Base-by-base conservation (phyloP, 2,113 vertebrate species). In the Tiliqua scincoides region DNA sequence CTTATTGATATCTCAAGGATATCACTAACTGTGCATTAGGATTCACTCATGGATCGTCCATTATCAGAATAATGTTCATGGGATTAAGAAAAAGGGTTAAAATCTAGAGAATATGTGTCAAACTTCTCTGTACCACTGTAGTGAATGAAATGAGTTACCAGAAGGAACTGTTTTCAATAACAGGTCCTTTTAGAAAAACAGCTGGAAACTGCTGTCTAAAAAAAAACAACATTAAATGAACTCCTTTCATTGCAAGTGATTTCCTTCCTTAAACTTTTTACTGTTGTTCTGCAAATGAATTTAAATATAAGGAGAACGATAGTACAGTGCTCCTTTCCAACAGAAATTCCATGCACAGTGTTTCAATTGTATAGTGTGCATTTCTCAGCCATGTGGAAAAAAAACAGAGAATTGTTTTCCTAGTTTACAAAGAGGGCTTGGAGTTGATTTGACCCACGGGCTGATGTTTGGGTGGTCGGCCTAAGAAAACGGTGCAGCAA, bases 301-400 rank as follows among this genome's bases (percentile, higher is more conserved):
- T 88, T 88, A 84, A 82, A 87, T 20, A 11, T 32, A n/a, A 57
- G 82, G 72, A 40, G 57, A 63, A 91, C 84, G 85, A 79, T 88
- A 89, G 82, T 0, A 0, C 72, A 35, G 82, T 80, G 80, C 54
- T 83, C 12, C 75, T 65, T 78, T 90, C 81, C 1, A 0, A 9
- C 32, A 83, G 84, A 75, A 76, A 4, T 68, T 52, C 79, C 63
- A 0, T 40, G 20, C 0, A 70, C 2, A 63, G 79, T 0, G 4
- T 40, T 0, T 67, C 0, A 21, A 35, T 85, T 88, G 88, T 87
- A 88, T 93, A 89, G 40, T 86, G 84, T 0, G 67, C 80, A 85
- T 79, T 90, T 52, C 32, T 21, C 85, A 63, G 63, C 12, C 48
- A 10, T 83, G 10, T 0, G 4, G 83, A 75, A 89, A 72, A n/a